These are phyloP conservation scores for Trachelus troglodyta DNA, from an alignment of 2,888 invertebrate species.

Conservation along the genomic window DNA sequence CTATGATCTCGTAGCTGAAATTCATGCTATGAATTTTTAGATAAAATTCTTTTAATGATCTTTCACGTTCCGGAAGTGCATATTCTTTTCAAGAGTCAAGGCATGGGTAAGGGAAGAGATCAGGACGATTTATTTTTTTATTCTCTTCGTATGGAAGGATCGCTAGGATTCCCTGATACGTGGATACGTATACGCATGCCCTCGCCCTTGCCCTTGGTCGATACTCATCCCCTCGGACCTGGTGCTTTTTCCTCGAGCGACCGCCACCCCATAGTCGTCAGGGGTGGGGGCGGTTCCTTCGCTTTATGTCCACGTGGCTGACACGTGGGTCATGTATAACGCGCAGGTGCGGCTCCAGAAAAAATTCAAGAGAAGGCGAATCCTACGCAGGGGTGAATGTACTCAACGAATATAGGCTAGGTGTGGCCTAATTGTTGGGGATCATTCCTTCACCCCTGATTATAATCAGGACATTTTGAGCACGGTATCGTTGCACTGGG, in stretches of 20 bases:
- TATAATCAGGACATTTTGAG: not conserved
- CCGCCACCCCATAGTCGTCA: not conserved
- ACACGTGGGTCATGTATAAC: constrained; percentile 45
- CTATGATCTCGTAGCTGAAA: not conserved
- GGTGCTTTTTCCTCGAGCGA: constrained; percentile 19
- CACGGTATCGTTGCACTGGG: not conserved
- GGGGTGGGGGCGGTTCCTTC: constrained; percentile 1
- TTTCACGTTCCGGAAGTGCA: not conserved
- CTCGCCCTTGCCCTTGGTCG: constrained; percentile 63
- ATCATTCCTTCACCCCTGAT: constrained; percentile 8
- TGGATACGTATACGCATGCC: constrained; percentile 39
- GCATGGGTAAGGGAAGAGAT: not conserved
- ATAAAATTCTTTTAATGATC: not conserved
- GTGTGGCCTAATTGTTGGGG: constrained; percentile 51
- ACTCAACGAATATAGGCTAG: constrained; percentile 41
- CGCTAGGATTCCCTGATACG: not conserved
- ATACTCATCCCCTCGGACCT: constrained; percentile 53
- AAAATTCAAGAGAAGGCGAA: constrained; percentile 34
- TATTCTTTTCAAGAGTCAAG: no score
- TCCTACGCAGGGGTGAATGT: constrained; percentile 41
- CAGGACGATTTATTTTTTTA: not conserved
- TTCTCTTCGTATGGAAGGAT: not conserved
- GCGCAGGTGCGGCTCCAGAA: constrained; percentile 47
- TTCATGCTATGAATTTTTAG: not conserved
- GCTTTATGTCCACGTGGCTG: constrained; percentile 44